Percentiles rank a stretch among this genome's conserved stretches.
These are phyloP conservation scores for Chiroxiphia lanceolata DNA, from an alignment of 2,797 vertebrate genomes.

Conservation along the genomic window DNA sequence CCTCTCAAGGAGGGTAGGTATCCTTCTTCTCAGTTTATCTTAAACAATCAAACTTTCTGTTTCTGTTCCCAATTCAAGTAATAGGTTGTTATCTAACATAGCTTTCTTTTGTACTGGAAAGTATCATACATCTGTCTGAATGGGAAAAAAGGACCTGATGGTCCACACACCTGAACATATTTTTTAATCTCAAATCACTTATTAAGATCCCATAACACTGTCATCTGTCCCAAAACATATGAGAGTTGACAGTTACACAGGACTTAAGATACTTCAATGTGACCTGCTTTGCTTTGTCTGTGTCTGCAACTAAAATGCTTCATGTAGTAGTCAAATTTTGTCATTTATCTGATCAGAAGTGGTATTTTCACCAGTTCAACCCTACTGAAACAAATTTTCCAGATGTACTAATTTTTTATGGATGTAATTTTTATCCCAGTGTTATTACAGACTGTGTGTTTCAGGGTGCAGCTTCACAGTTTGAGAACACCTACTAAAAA, in stretches of 20 bases:
- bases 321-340: neutral
- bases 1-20: neutral
- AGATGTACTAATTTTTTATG: neutral
- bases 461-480: accelerated
- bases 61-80: neutral
- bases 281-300: neutral
- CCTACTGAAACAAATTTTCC: neutral
- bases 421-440: neutral
- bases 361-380: neutral
- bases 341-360: neutral
- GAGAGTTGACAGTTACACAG: neutral
- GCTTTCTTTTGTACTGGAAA: neutral
- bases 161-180: neutral
- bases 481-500: neutral
- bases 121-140: neutral
- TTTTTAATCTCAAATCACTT: neutral
- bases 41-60: neutral
- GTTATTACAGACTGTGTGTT: neutral
- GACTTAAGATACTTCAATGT: neutral
- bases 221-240: neutral
- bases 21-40: neutral
- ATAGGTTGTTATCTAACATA: neutral
- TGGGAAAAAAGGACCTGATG: neutral
- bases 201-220: neutral
- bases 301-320: neutral